A percentile compares a stretch with the other conserved stretches of the same genome.
Conservation (phyloP, 2,888 invertebrate genomes). For the Eupithecia centaureata region DNA sequence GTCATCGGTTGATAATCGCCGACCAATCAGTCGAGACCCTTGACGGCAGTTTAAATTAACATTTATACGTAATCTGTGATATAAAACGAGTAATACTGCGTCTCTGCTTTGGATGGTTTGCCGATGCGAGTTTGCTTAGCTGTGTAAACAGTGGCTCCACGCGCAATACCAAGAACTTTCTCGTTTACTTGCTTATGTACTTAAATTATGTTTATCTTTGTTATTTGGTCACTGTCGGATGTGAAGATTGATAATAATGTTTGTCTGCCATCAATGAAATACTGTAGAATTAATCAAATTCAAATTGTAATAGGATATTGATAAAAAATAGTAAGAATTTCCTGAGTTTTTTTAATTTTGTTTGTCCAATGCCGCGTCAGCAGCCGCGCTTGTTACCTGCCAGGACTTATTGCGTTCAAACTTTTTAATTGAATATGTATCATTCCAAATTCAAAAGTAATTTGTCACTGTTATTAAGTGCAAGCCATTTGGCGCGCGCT, state of each 20-base stretch:
- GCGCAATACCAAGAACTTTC: conserved; percentile 74
- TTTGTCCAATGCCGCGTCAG: no score
- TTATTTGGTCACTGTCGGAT: conserved; percentile 59
- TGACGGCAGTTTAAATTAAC: conserved; percentile 48
- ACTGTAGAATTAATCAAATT: no score
- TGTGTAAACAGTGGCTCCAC: conserved; percentile 79
- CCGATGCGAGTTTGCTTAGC: conserved; percentile 78
- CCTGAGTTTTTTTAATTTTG: no score
- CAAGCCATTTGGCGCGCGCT: no score
- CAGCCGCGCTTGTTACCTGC: no score
- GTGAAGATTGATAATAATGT: conserved; percentile 54
- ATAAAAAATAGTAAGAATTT: no score
- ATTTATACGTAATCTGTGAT: conserved; percentile 42
- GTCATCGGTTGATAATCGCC: conserved; percentile 66
- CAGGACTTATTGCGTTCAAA: no score
- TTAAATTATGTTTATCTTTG: conserved; percentile 68
- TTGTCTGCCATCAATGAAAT: conserved; percentile 39
- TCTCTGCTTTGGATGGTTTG: conserved; percentile 41
- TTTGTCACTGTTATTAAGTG: no score
- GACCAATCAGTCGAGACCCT: conserved; percentile 58
- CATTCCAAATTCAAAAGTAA: no score
- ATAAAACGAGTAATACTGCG: conserved; percentile 35
- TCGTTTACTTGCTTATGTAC: conserved; percentile 65
- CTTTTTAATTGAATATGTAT: no score
- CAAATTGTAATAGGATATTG: no score